Base-by-base conservation (phyloP, 2,888 invertebrate genomes). In the Ctena decussata region DNA sequence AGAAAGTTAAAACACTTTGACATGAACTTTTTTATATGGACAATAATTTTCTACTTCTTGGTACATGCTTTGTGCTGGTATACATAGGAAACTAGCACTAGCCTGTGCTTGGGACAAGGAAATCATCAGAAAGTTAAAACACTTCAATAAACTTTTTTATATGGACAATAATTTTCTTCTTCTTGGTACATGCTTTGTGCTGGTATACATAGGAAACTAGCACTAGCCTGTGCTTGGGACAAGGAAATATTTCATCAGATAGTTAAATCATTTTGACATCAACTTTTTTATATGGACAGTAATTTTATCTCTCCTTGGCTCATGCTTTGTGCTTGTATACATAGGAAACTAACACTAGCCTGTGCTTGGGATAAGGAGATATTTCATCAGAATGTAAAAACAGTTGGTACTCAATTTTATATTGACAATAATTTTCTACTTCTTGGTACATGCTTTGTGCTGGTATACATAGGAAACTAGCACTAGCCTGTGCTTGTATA, bases 311-410 rank as follows among this genome's bases (percentile, higher is more conserved):
- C n/a, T n/a, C n/a, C n/a, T n/a, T n/a, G n/a, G n/a, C n/a, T n/a
- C n/a, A 41, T 41, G 15, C 15, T 41, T 11, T 41, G 41, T 15
- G 8, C 41, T 41, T 6, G 41, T 41, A 6, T 24, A 57, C 6
- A 57, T 57, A 27, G n/a, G 27, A 8, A 21, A 39, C 65, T 46
- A 24, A 44, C 39, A 46, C 77, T 41, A 44, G 57, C n/a, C 41
- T 65, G 77, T 77, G 44, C 77, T 77, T 57, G 57, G 57, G 57
- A 57, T 27, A 57, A 57, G 57, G 27, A 57, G n/a, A n/a, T n/a
- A n/a, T n/a, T n/a, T n/a, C n/a, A n/a, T n/a, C n/a, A n/a, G n/a
- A n/a, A n/a, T n/a, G n/a, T n/a, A n/a, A n/a, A n/a, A n/a, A n/a
- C n/a, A n/a, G n/a, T n/a, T n/a, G n/a, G n/a, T n/a, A n/a, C n/a